A percentile compares a stretch with the other conserved stretches of the same genome.
Evolutionary conservation across 2,888 invertebrate genomes (phyloP).

Genomic region (Tipula lateralis): DNA sequence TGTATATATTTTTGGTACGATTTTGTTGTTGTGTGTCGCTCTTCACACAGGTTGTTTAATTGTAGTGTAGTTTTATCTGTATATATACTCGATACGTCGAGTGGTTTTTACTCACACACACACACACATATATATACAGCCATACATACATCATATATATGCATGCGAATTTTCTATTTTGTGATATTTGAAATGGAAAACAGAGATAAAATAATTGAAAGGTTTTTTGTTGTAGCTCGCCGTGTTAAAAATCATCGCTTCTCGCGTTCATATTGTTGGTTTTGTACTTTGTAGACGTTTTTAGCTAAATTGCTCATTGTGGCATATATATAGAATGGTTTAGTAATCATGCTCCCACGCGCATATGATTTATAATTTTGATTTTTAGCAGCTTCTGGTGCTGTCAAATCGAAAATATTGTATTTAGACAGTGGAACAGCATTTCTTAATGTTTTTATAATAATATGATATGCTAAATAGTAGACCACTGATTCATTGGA

Average conservation of each 20-base stretch:
- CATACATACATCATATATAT: not conserved
- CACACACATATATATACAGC: not conserved
- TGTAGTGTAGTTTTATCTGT: not conserved
- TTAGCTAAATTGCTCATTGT: not conserved
- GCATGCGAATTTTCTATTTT: not conserved
- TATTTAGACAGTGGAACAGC: not conserved
- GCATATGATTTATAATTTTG: not conserved
- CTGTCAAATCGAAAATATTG: not conserved
- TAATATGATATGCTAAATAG: too few species aligned
- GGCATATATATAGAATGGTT: not conserved
- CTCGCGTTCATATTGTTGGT: not conserved
- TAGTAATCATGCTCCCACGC: not conserved
- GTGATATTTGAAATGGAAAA: conserved; percentile 5
- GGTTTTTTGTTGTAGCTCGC: not conserved
- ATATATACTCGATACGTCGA: not conserved
- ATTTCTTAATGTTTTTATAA: not conserved
- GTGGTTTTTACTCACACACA: not conserved
- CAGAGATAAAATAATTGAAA: not conserved
- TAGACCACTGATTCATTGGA: too few species aligned
- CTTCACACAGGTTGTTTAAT: conserved; percentile 24
- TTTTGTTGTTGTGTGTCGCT: not conserved
- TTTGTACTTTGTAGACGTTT: not conserved
- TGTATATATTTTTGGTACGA: not conserved
- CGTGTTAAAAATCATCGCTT: not conserved
- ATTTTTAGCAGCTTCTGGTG: not conserved